Percentiles rank a stretch among this genome's conserved stretches.
Evolutionary conservation across 2,797 vertebrate genomes (phyloP).

Genomic region (Varecia variegata): DNA sequence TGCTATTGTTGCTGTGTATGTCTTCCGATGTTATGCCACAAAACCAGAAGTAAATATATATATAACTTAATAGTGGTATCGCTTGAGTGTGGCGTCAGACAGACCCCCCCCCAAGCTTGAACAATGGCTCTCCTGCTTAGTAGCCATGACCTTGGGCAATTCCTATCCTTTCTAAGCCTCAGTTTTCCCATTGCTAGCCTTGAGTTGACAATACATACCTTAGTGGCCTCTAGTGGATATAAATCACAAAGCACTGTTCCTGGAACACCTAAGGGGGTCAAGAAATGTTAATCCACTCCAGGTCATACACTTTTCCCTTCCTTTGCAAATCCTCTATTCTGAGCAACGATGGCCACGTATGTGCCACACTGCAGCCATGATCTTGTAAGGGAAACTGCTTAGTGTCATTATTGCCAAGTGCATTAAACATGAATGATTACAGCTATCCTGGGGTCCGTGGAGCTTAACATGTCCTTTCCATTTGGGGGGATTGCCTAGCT

Average conservation of each 20-base stretch:
- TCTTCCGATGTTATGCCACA: background rate
- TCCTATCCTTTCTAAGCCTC: background rate
- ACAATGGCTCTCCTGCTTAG: background rate
- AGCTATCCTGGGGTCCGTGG: conserved; percentile 63
- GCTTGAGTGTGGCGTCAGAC: background rate
- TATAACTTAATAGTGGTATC: background rate
- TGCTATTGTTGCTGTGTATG: background rate
- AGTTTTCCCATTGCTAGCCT: background rate
- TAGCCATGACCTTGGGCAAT: background rate
- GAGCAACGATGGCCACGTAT: conserved; percentile 64
- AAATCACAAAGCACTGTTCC: background rate
- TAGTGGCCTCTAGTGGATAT: background rate
- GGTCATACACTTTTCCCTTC: conserved; percentile 29
- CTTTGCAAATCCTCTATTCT: conserved; percentile 69
- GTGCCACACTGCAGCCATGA: conserved; percentile 65
- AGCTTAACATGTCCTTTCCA: conserved; percentile 63
- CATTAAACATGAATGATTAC: conserved; percentile 80
- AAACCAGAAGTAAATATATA: background rate
- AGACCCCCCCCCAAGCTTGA: background rate
- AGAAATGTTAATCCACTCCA: background rate
- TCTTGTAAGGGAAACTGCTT: conserved; percentile 73
- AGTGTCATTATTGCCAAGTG: conserved; percentile 73
- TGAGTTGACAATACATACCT: background rate
- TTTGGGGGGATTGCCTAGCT: conserved; percentile 73
- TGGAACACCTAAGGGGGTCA: background rate